Evolutionary conservation across 37 sponge, comb jelly and placozoan species (phyloP).

Genomic region (Halichondria panicea): DNA sequence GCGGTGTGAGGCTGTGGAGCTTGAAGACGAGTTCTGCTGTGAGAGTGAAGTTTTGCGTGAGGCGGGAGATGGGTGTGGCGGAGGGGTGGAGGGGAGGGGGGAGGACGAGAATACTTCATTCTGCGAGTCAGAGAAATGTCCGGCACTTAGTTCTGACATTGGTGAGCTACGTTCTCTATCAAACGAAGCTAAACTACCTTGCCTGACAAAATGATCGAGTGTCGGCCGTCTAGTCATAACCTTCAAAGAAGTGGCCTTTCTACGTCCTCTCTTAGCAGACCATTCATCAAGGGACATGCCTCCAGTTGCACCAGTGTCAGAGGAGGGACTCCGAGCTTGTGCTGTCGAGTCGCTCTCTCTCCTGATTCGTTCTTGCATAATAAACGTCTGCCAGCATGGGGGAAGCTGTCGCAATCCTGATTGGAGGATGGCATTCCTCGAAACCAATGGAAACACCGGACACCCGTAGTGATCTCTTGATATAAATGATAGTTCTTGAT

Average conservation of each 20-base stretch:
- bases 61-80: too few relatives aligned
- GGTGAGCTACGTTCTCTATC: background rate
- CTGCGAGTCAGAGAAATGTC: constrained; percentile 26
- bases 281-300: constrained; percentile 58
- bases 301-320: background rate
- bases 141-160: constrained; percentile 1
- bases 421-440: constrained; percentile 26
- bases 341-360: background rate
- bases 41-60: too few relatives aligned
- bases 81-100: too few relatives aligned
- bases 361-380: background rate
- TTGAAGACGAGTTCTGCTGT: too few relatives aligned
- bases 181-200: constrained; percentile 19
- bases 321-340: background rate
- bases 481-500: constrained; percentile 41
- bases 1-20: too few relatives aligned
- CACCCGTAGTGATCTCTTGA: constrained; percentile 63
- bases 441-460: constrained; percentile 15
- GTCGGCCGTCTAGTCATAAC: constrained; percentile 22
- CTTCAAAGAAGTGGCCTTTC: background rate
- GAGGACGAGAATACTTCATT: too few relatives aligned
- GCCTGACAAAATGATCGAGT: constrained; percentile 29
- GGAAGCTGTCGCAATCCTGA: constrained; percentile 20
- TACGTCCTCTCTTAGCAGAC: background rate
- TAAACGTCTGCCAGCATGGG: background rate